Conservation (phyloP, 2,113 vertebrate species). For the Athene noctua region DNA sequence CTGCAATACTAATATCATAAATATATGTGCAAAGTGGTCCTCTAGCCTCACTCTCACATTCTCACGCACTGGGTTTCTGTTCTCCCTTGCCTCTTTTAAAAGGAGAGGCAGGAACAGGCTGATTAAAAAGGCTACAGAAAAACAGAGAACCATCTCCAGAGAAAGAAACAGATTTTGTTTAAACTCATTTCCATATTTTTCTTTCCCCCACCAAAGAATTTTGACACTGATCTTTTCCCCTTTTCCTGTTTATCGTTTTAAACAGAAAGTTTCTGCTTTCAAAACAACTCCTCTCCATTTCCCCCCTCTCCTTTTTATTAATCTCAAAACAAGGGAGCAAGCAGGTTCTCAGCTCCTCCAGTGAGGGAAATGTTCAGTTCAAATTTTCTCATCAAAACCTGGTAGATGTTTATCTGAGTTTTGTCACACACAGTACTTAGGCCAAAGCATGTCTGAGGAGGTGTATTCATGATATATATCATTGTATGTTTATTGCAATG, state of each 20-base stretch:
- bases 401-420: not conserved
- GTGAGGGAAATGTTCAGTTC: not conserved
- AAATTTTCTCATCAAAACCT: not conserved
- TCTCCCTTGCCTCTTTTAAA: not conserved
- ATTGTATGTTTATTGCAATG: not conserved
- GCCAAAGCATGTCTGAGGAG: not conserved
- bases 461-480: not conserved
- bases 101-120: not conserved
- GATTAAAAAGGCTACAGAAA: slow-evolving; percentile 25
- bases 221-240: not conserved
- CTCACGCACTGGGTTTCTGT: not conserved
- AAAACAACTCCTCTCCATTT: not conserved
- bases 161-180: not conserved
- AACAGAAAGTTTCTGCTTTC: slow-evolving; percentile 5
- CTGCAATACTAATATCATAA: not conserved
- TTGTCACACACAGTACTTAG: not conserved
- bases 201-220: not conserved
- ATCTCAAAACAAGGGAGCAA: not conserved
- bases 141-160: slow-evolving; percentile 9
- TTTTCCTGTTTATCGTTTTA: not conserved
- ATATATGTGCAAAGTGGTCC: not conserved
- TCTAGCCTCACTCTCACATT: not conserved
- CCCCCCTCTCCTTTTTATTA: not conserved
- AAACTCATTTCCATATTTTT: not conserved
- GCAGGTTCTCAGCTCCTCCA: not conserved